These are phyloP conservation scores for Caerostris extrusa DNA, from an alignment of 1,140 invertebrate genomes.

Conservation along the genomic window DNA sequence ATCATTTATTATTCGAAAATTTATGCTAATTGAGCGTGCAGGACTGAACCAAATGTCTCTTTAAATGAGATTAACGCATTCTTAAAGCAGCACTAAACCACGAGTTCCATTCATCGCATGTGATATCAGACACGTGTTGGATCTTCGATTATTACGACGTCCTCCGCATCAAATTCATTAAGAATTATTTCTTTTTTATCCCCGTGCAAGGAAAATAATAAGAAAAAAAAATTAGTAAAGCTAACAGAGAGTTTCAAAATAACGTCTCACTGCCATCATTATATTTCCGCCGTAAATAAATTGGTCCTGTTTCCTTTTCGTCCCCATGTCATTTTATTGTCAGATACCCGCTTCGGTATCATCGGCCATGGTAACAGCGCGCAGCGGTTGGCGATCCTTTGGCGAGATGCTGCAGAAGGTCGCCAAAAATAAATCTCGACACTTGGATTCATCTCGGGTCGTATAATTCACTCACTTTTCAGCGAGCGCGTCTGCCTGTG, in stretches of 20 bases:
- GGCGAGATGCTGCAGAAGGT: background rate
- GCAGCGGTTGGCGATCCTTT: background rate
- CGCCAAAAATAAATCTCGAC: slow-evolving; percentile 29
- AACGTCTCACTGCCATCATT: background rate
- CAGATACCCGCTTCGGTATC: background rate
- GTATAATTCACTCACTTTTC: slow-evolving; percentile 51
- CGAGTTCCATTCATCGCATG: background rate
- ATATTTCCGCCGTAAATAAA: slow-evolving; percentile 10
- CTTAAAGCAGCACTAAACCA: background rate
- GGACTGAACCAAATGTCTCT: background rate
- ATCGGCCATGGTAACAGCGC: slow-evolving; percentile 37
- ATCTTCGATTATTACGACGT: slow-evolving; percentile 3
- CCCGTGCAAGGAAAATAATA: background rate
- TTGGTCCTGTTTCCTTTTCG: background rate
- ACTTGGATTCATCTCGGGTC: slow-evolving; percentile 17
- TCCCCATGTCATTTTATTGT: slow-evolving; percentile 21
- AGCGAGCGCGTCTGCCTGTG: background rate
- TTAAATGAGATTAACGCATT: slow-evolving; percentile 22
- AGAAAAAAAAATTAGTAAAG: background rate
- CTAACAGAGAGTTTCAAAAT: background rate
- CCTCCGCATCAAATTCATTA: slow-evolving; percentile 7
- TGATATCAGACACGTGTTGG: background rate
- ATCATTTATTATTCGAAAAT: background rate
- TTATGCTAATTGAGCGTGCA: background rate
- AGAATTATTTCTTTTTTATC: background rate